Evolutionary conservation across 2,888 invertebrate species (phyloP), one percentile per base, ranked within the genome.

Genomic region (Crematogaster levior): DNA sequence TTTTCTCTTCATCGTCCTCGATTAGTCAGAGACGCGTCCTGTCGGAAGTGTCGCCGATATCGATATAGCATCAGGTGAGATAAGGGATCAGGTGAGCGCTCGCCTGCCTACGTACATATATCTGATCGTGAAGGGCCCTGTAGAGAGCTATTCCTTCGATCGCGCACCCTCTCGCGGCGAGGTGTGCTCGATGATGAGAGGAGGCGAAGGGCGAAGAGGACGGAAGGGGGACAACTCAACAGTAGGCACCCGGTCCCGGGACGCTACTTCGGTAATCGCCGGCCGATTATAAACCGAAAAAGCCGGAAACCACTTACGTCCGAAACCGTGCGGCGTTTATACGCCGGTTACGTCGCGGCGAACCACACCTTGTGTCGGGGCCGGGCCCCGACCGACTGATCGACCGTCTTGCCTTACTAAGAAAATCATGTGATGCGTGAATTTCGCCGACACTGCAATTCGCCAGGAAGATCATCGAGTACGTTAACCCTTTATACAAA

Each of bases 261-360:
- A 93, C 91, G 93, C 90, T 91, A 91, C 92, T 93, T 92, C 90
- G 91, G 92, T 94, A 93, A 93, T 94, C 90, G 91, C 84, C 85
- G 84, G 88, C 85, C 92, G 93, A 93, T 93, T 94, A 94, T 93
- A 92, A 91, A 93, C 93, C 91, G 92, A 93, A 93, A 94, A 94
- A 93, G 93, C 93, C 94, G 93, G 93, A 94, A 94, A 94, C 93
- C 93, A 93, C 93, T 94, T 93, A 92, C 92, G 91, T 85, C 90
- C 89, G 90, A 89, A 87, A 89, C 89, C 89, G 91, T 88, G 87
- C 89, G 89, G 91, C 90, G 91, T 91, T 89, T 92, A 91, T 91
- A 87, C 88, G 89, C 89, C 91, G 87, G 89, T 90, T 90, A 89
- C 86, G 85, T 87, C 86, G 87, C 81, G 82, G 88, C 77, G 86